Base-by-base conservation (phyloP, 30 jellyfish, hydroid and myxozoan species). In the Phacellophora camtschatica region DNA sequence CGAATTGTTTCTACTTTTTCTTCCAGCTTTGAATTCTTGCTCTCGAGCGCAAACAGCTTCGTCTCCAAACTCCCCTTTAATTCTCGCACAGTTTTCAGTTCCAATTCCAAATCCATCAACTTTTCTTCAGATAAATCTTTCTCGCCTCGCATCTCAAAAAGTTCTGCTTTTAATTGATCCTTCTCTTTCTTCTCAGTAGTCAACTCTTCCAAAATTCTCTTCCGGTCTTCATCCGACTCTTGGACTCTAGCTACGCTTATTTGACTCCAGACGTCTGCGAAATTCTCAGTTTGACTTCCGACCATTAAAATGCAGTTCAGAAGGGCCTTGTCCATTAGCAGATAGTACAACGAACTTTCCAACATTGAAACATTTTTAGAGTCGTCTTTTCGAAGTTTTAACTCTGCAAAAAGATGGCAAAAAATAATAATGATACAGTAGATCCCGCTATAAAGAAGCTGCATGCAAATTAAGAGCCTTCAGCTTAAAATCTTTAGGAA, bases 251-350 rank as follows among this genome's bases (percentile, higher is more conserved):
- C 20, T 28, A 55, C n/a, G 43, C 81, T 56, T 10, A 84, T 72
- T 42, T 84, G 84, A 45, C 73, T 70, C 96, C 98, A 92, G 10
- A 53, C 90, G 48, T 74, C 95, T 24, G 80, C 85, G 33, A 86
- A 84, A 54, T 83, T 74, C 32, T 58, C 96, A 0, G 97, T 35
- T 46, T 87, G 97, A 23, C 95, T 57, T 49, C 90, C 86, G 8
- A 94, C 95, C 72, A 94, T 81, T 12, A 94, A 42, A 13, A 94
- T 61, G 69, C 97, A 87, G 51, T 94, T 83, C 53, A 94, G 84
- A 29, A 94, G 78, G 18, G 97, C 96, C 67, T 94, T 94, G 85
- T 94, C 99, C 96, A 94, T 82, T 71, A 87, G 95, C 71, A 94
- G 66, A 67, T 77, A 94, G 56, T 94, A 88, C 74, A 94, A 45